Conservation (phyloP, 1,140 invertebrate genomes). For the Diabrotica virgifera region DNA sequence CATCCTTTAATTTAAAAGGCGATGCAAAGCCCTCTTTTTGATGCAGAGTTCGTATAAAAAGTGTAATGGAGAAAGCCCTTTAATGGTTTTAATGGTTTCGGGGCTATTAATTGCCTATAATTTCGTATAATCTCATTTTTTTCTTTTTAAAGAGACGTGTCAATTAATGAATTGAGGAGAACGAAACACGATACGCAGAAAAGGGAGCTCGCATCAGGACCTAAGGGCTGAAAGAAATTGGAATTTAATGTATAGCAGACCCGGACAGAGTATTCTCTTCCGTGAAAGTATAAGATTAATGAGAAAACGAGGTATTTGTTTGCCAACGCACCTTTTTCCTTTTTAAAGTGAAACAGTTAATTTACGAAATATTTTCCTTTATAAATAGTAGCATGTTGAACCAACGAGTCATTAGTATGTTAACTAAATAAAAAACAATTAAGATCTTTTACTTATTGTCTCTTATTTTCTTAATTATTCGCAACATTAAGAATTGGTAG, state of each 20-base stretch:
- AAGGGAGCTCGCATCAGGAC: neutral
- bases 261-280: too few species aligned
- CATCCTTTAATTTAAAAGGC: constrained; percentile 2
- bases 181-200: neutral
- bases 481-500: too few species aligned
- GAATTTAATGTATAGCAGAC: neutral
- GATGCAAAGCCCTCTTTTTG: neutral
- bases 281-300: too few species aligned
- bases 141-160: neutral
- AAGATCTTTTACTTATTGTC: too few species aligned
- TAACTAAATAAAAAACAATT: too few species aligned
- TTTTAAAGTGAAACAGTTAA: too few species aligned
- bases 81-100: constrained; percentile 1
- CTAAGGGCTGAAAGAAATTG: neutral
- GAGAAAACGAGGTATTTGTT: too few species aligned
- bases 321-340: too few species aligned
- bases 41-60: constrained; percentile 2
- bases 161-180: constrained; percentile 3
- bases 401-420: too few species aligned
- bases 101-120: neutral
- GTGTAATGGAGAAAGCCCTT: constrained; percentile 1
- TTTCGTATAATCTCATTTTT: neutral
- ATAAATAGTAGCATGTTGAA: too few species aligned
- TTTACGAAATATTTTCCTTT: too few species aligned
- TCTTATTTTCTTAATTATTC: too few species aligned